Base-by-base conservation (phyloP, 2,888 invertebrate genomes). In the Blera fallax region DNA sequence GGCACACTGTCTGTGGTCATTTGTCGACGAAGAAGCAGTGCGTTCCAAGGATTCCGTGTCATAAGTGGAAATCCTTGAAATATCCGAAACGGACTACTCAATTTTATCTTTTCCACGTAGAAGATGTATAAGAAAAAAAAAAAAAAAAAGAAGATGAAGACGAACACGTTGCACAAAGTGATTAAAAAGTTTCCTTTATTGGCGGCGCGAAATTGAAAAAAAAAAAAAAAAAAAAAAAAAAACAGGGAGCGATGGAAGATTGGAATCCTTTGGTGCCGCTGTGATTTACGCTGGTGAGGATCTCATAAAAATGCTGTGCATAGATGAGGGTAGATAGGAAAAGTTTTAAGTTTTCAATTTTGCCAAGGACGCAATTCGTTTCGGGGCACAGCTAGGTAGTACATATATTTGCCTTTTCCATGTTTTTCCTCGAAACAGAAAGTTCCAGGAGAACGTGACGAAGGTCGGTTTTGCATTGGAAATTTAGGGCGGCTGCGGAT, bases 51-150 rank as follows among this genome's bases (percentile, higher is more conserved):
- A 81, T 43, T 62, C 18, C 70, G 29, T 67, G 85, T 81, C 85
- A 81, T 85, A 85, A 81, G 85, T 85, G 85, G 76, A 72, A 76
- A 85, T 85, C 85, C 85, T 85, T 85, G 85, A 81, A 81, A 81
- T 72, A 77, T 77, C 85, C 85, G 72, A 80, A 77, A 77, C 85
- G 81, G 72, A 81, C 85, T 81, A 81, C 85, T 85, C 81, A 85
- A 76, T 81, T 85, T 85, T 85, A 85, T 85, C 32, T 52, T 70
- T 76, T 81, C 65, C 76, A 27, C 72, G 60, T 64, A 50, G 7
- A 29, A n/a, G 24, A 24, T 24, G 6, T 5, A 50, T 1, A 11
- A 14, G 14, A 40, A 11, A 16, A 34, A 45, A 43, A 11, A 37
- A 8, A 14, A 45, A 34, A 24, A 29, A 16, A 50, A 62, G 54